phyloP scores from a whole-genome alignment of 1,140 invertebrate species.

The Cyclargus thomasi region DNA sequence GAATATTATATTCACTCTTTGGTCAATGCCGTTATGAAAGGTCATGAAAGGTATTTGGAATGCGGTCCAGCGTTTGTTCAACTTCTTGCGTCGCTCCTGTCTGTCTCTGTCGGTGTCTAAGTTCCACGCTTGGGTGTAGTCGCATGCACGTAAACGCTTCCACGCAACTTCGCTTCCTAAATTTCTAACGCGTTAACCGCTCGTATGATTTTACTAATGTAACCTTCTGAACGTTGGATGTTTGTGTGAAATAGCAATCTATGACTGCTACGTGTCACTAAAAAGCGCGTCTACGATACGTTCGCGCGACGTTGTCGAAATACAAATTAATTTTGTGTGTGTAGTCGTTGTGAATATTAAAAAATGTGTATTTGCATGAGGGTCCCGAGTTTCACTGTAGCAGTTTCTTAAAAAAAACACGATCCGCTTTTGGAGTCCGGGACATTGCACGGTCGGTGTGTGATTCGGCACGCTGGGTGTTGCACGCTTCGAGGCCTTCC shows the following conservation, averaged over 20 bases:
- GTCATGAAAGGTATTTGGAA: slow-evolving; percentile 43
- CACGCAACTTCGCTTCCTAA: background rate
- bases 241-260: slow-evolving; percentile 53
- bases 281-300: slow-evolving; percentile 30
- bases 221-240: slow-evolving; percentile 55
- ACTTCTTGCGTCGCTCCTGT: slow-evolving; percentile 23
- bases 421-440: background rate
- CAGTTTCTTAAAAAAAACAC: slow-evolving; percentile 1
- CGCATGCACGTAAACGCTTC: background rate
- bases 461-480: slow-evolving; percentile 41
- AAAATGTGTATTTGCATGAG: slow-evolving; percentile 22
- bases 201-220: slow-evolving; percentile 32
- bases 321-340: slow-evolving; percentile 39
- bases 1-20: background rate
- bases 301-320: slow-evolving; percentile 36
- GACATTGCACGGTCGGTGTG: slow-evolving; percentile 16
- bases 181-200: slow-evolving; percentile 9
- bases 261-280: slow-evolving; percentile 49
- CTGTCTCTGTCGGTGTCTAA: slow-evolving; percentile 16
- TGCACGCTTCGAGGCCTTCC: slow-evolving; percentile 54
- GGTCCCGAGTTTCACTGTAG: slow-evolving; percentile 16
- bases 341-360: slow-evolving; percentile 19
- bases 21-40: slow-evolving; percentile 26
- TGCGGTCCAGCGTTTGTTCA: slow-evolving; percentile 46
- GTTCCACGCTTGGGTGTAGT: slow-evolving; percentile 23